Conservation (phyloP, 35 echinoderm and acorn worm species). For the Ophioderma brevispina region DNA sequence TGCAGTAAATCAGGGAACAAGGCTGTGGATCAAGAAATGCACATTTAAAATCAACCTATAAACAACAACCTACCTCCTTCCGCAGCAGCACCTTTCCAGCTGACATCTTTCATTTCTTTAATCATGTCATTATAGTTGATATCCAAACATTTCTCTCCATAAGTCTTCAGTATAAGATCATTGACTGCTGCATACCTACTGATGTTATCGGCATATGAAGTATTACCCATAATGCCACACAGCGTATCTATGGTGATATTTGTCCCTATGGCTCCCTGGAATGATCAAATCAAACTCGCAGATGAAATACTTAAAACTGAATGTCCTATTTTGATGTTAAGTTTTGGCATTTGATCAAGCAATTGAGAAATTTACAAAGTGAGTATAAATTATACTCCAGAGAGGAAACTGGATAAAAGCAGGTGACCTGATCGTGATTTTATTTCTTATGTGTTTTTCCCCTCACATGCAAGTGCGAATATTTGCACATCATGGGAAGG, state of each 20-base stretch:
- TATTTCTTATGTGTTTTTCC: too few relatives aligned
- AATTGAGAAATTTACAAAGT: too few relatives aligned
- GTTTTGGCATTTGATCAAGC: too few relatives aligned
- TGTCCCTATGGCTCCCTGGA: constrained; percentile 78
- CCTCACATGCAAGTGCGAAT: too few relatives aligned
- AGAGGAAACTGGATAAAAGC: too few relatives aligned
- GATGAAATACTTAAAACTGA: background rate
- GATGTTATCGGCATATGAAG: constrained; percentile 21
- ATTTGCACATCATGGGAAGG: too few relatives aligned
- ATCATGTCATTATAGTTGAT: constrained; percentile 77
- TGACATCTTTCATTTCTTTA: constrained; percentile 58
- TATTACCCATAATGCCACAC: constrained; percentile 91
- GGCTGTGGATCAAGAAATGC: too few relatives aligned
- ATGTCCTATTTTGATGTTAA: too few relatives aligned
- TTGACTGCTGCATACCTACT: constrained; percentile 78
- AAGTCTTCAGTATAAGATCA: constrained; percentile 60
- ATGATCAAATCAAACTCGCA: constrained; percentile 18
- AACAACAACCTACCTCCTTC: constrained; percentile 78
- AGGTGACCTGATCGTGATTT: too few relatives aligned
- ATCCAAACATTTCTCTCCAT: constrained; percentile 69
- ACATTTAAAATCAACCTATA: too few relatives aligned
- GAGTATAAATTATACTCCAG: too few relatives aligned
- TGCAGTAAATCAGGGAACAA: too few relatives aligned
- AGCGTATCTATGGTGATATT: constrained; percentile 92
- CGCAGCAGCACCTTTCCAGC: constrained; percentile 71